phyloP scores from a whole-genome alignment of 2,113 vertebrate species.

The Saimiri boliviensis region DNA sequence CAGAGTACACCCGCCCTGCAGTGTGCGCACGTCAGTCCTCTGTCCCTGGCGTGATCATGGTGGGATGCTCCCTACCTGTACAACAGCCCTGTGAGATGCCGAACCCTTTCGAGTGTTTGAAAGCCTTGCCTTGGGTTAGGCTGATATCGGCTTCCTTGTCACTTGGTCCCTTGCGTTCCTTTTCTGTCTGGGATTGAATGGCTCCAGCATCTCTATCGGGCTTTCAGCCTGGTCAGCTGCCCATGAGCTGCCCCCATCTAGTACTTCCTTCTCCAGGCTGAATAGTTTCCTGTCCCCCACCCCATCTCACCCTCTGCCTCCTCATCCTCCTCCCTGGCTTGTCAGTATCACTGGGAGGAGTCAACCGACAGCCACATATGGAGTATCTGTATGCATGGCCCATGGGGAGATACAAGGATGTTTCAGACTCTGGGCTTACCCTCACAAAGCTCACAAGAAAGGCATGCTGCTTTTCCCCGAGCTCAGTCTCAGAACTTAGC shows the following conservation, averaged over 20 bases:
- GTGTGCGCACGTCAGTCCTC: too few relatives aligned
- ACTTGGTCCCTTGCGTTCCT: neutral
- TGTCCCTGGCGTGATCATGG: neutral
- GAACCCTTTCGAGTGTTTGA: neutral
- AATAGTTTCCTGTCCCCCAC: neutral
- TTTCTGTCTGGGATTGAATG: neutral
- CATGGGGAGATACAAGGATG: neutral
- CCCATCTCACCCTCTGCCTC: neutral
- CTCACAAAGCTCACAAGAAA: neutral
- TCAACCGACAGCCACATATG: neutral
- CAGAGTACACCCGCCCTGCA: neutral
- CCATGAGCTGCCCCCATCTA: neutral
- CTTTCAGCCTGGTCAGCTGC: neutral
- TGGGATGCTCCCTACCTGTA: neutral
- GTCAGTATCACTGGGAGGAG: neutral
- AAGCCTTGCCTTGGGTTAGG: neutral
- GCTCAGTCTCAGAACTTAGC: too few relatives aligned
- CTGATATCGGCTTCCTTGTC: neutral
- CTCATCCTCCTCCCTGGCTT: neutral
- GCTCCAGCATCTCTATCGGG: neutral
- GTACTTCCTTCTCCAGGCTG: neutral
- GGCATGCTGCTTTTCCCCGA: too few relatives aligned
- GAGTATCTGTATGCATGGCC: neutral
- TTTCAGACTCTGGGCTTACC: neutral
- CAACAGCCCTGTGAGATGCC: neutral